phyloP scores from a whole-genome alignment of 2,113 vertebrate species.

The Seriola aureovittata region DNA sequence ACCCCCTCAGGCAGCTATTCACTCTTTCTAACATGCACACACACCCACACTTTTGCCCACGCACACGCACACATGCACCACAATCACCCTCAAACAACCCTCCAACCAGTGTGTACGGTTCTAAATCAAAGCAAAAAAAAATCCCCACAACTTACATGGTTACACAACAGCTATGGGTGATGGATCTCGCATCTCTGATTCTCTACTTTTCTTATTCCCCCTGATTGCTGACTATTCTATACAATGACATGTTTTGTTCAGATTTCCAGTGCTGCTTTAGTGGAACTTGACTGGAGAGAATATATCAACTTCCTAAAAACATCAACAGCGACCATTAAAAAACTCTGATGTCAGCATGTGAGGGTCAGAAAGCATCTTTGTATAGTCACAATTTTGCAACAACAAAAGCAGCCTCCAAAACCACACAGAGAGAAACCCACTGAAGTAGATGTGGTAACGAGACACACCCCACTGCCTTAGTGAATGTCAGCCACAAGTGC shows the following conservation, averaged over 20 bases:
- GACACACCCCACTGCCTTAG: not conserved
- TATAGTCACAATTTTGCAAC: not conserved
- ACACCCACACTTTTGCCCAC: constrained; percentile 31
- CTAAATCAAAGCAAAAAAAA: constrained; percentile 47
- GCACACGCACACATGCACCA: constrained; percentile 25
- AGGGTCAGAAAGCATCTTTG: not conserved
- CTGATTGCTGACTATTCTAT: not conserved
- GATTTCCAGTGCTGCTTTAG: not conserved
- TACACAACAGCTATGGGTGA: constrained; percentile 44
- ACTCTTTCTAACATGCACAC: constrained; percentile 47
- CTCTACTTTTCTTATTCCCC: constrained; percentile 7
- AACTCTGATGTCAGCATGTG: not conserved
- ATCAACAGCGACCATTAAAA: not conserved
- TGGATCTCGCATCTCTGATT: constrained; percentile 16
- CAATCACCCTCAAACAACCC: constrained; percentile 49
- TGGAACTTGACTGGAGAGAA: not conserved
- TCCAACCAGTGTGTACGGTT: constrained; percentile 20
- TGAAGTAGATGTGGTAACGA: not conserved
- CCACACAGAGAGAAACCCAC: not conserved
- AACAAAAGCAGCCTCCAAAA: not conserved
- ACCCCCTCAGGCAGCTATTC: constrained; percentile 66
- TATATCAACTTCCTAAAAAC: constrained; percentile 3
- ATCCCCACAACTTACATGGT: constrained; percentile 27
- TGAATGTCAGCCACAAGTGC: not conserved
- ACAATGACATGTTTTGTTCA: not conserved